phyloP scores from a whole-genome alignment of 2,888 invertebrate species.

The Lithophane socia region DNA sequence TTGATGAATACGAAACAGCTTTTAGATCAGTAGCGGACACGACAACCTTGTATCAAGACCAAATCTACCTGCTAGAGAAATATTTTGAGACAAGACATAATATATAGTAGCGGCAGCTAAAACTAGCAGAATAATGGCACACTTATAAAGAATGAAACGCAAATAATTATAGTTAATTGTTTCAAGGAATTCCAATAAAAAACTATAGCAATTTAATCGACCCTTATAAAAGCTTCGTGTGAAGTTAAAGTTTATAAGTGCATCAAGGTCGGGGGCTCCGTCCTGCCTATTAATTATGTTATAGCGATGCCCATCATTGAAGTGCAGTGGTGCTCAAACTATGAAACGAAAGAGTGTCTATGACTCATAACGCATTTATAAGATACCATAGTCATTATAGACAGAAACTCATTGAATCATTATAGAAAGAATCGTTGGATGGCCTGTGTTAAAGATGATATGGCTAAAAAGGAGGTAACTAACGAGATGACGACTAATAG shows the following conservation, averaged over 20 bases:
- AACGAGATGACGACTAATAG: no score
- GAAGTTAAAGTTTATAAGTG: conserved; percentile 29
- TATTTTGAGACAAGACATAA: background rate
- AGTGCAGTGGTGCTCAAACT: conserved; percentile 30
- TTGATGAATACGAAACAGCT: no score
- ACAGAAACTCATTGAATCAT: background rate
- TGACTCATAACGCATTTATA: background rate
- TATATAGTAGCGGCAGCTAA: background rate
- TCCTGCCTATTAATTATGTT: conserved; percentile 30
- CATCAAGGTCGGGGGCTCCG: conserved; percentile 35
- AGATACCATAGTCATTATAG: background rate
- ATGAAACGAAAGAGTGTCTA: background rate
- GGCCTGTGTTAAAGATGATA: no score
- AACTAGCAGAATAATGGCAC: background rate
- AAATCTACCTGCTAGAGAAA: background rate
- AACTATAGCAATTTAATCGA: background rate
- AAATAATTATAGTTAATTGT: conserved; percentile 9
- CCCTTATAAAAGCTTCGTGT: conserved; percentile 1
- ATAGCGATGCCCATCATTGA: background rate
- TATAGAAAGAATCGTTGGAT: no score
- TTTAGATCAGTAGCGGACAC: background rate
- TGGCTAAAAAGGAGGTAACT: no score
- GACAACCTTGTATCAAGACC: background rate
- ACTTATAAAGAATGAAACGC: background rate
- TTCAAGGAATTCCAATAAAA: conserved; percentile 5